phyloP scores from a whole-genome alignment of 2,888 invertebrate species.

The Pandemis heparana region DNA sequence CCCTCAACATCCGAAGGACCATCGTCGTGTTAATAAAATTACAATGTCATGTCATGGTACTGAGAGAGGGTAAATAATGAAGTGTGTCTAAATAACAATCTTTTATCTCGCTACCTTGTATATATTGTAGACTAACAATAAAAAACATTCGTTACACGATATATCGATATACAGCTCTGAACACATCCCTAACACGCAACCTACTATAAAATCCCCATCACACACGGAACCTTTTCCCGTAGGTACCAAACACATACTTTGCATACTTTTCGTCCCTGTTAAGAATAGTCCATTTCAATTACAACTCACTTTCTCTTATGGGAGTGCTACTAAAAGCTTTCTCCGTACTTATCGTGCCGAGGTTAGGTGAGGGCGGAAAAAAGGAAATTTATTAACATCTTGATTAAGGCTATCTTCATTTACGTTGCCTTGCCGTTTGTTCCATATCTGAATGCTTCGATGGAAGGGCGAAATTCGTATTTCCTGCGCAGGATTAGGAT shows the following conservation, averaged over 20 bases:
- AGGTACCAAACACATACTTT: constrained; percentile 17
- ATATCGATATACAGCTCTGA: background rate
- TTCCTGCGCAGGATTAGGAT: constrained; percentile 11
- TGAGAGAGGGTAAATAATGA: no score
- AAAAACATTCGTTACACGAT: background rate
- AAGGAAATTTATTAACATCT: constrained; percentile 70
- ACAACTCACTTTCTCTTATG: constrained; percentile 43
- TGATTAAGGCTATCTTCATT: constrained; percentile 66
- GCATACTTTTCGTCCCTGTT: constrained; percentile 32
- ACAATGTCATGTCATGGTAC: no score
- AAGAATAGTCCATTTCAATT: constrained; percentile 41
- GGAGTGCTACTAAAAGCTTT: constrained; percentile 48
- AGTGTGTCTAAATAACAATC: no score
- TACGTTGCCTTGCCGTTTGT: constrained; percentile 38
- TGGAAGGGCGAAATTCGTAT: constrained; percentile 50
- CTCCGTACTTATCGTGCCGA: constrained; percentile 44
- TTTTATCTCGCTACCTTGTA: no score
- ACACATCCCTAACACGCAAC: background rate
- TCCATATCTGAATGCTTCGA: constrained; percentile 58
- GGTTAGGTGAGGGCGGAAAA: constrained; percentile 39
- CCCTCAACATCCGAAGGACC: no score
- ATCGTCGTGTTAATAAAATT: no score
- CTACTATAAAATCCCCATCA: background rate
- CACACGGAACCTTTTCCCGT: constrained; percentile 26
- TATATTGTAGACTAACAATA: background rate